A percentile compares a stretch with the other conserved stretches of the same genome.
Evolutionary conservation across 2,797 vertebrate species (phyloP).

Genomic region (Labroides dimidiatus): DNA sequence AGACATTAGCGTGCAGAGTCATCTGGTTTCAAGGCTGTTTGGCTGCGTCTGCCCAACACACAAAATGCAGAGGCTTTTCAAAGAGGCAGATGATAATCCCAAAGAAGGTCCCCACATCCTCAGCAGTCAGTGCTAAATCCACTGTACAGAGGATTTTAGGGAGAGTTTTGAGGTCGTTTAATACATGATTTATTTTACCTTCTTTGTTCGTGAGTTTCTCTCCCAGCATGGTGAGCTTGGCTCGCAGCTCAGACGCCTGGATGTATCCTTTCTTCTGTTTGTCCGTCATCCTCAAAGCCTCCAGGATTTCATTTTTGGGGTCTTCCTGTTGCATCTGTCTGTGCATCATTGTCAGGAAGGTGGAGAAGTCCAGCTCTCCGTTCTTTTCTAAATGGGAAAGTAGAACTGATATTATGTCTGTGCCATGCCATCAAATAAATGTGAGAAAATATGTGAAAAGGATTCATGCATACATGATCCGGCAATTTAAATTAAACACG

Average conservation of each 20-base stretch:
- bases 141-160: not conserved
- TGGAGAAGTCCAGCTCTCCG: slow-evolving; percentile 93
- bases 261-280: slow-evolving; percentile 90
- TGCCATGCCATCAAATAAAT: not conserved
- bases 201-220: slow-evolving; percentile 93
- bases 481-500: too few relatives aligned
- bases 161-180: not conserved
- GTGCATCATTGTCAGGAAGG: slow-evolving; percentile 95
- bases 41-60: too few relatives aligned
- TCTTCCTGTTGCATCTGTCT: slow-evolving; percentile 94
- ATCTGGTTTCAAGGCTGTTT: not conserved
- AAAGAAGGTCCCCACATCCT: not conserved
- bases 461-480: too few relatives aligned
- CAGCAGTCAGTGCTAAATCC: too few relatives aligned
- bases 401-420: not conserved
- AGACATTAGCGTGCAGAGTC: not conserved
- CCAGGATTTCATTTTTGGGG: slow-evolving; percentile 90
- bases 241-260: slow-evolving; percentile 85
- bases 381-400: slow-evolving; percentile 78
- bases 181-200: slow-evolving; percentile 78
- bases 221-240: slow-evolving; percentile 92
- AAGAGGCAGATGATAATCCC: slow-evolving; percentile 9
- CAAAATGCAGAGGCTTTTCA: not conserved
- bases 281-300: slow-evolving; percentile 93
- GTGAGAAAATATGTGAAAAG: too few relatives aligned